Conservation (phyloP, 2,113 vertebrate species). For the Sakesphorus luctuosus region DNA sequence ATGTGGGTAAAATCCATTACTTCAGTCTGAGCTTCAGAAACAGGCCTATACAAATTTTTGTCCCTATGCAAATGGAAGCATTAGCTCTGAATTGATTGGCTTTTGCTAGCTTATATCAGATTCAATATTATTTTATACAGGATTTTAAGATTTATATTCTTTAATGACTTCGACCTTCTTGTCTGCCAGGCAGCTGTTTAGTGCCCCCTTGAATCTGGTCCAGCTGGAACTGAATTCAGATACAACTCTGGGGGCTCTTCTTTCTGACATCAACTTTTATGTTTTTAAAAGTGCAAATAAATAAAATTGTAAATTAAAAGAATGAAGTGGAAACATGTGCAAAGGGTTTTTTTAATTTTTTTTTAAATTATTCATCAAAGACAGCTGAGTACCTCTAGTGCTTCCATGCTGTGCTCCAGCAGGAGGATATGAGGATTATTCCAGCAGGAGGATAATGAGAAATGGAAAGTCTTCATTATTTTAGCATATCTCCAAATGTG, state of each 20-base stretch:
- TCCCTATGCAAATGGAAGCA: neutral
- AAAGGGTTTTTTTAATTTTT: neutral
- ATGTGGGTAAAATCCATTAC: neutral
- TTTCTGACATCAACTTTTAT: neutral
- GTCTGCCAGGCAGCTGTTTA: neutral
- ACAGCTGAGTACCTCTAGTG: slow-evolving; percentile 17
- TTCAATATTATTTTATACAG: slow-evolving; percentile 1
- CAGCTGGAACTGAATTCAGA: neutral
- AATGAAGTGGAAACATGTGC: neutral
- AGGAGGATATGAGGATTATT: neutral
- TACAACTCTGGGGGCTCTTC: neutral
- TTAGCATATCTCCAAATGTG: neutral
- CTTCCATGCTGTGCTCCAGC: neutral
- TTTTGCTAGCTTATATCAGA: neutral
- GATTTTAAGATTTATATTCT: slow-evolving; percentile 1
- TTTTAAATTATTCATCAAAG: slow-evolving; percentile 9
- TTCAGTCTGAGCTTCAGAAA: neutral
- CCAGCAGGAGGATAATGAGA: neutral
- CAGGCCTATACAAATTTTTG: neutral
- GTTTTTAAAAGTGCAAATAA: slow-evolving; percentile 25
- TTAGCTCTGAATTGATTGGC: neutral
- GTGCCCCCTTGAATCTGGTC: neutral
- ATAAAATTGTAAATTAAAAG: slow-evolving; percentile 1
- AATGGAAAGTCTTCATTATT: neutral
- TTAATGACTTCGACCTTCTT: neutral